Conservation (phyloP, 2,888 invertebrate species). For the Polyommatus iphigenia region DNA sequence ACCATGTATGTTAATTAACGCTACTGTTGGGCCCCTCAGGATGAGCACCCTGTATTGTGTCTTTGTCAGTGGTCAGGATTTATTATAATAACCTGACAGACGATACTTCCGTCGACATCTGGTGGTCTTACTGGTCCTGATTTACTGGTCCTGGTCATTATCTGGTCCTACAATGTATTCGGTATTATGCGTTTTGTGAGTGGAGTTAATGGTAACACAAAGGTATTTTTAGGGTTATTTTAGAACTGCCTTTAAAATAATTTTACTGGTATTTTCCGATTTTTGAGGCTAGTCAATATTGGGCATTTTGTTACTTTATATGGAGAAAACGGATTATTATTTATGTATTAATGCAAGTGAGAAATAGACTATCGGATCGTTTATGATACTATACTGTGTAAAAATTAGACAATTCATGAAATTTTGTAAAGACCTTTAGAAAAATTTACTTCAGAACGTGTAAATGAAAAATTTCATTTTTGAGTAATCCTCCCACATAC, state of each 20-base stretch:
- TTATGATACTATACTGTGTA: too few species aligned
- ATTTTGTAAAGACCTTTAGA: too few species aligned
- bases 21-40: conserved; percentile 56
- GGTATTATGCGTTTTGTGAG: not conserved
- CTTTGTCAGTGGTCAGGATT: conserved; percentile 75
- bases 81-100: conserved; percentile 74
- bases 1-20: conserved; percentile 36
- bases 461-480: too few species aligned
- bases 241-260: not conserved
- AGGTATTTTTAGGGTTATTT: not conserved
- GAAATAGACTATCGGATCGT: too few species aligned
- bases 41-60: conserved; percentile 69
- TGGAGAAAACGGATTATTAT: too few species aligned
- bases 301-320: too few species aligned
- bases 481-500: too few species aligned
- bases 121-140: conserved; percentile 51
- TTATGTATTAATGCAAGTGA: too few species aligned
- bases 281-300: not conserved
- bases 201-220: not conserved
- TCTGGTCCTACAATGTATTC: conserved; percentile 10
- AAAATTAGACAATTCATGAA: too few species aligned
- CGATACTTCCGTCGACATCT: conserved; percentile 77
- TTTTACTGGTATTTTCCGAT: not conserved
- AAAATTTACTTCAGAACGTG: too few species aligned
- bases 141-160: conserved; percentile 40